phyloP scores from a whole-genome alignment of 2,113 vertebrate species.

The Catharus minimus region DNA sequence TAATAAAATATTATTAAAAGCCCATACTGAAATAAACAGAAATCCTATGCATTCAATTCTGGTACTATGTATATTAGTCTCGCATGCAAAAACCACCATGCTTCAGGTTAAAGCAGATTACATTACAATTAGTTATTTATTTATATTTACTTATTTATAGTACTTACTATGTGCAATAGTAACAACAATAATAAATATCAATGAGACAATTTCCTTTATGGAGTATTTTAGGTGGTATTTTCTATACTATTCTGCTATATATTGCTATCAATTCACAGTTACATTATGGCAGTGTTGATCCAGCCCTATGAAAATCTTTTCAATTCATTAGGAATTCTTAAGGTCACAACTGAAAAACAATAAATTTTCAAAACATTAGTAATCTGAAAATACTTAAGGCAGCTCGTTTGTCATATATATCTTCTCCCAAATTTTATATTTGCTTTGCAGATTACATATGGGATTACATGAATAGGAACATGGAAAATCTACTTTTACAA shows the following conservation, averaged over 20 bases:
- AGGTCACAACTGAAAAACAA: neutral
- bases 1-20: neutral
- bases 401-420: neutral
- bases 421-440: neutral
- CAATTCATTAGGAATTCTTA: neutral
- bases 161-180: neutral
- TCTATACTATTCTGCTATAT: neutral
- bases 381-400: neutral
- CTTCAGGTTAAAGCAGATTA: neutral
- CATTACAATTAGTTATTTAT: neutral
- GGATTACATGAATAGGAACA: neutral
- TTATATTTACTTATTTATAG: neutral
- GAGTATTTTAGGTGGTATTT: neutral
- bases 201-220: neutral
- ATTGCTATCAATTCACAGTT: neutral
- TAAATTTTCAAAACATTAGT: neutral
- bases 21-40: neutral
- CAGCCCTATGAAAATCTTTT: neutral
- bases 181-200: neutral
- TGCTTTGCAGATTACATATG: neutral
- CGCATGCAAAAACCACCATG: neutral
- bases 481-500: neutral
- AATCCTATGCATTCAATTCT: neutral
- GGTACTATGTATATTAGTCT: neutral
- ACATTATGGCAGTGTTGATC: neutral